Evolutionary conservation across 2,797 vertebrate genomes (phyloP).

Genomic region (Pseudochaenichthys georgianus): DNA sequence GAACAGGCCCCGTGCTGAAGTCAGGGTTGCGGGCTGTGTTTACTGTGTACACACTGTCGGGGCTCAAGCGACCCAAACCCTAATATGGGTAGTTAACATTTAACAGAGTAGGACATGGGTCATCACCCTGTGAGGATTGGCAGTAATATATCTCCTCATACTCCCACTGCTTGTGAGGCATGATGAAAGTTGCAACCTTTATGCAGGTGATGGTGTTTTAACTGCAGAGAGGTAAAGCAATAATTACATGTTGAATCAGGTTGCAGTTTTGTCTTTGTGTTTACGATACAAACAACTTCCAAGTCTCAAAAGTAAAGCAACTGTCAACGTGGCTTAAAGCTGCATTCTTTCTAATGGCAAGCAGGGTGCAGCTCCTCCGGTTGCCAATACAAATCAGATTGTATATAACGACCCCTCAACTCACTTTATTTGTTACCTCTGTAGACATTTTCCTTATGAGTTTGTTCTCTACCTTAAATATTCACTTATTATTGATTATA

Average conservation of each 20-base stretch:
- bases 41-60: conserved; percentile 53
- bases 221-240: not conserved
- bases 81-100: conserved; percentile 61
- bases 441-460: no score
- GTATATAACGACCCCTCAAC: no score
- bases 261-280: not conserved
- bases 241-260: not conserved
- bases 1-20: conserved; percentile 10
- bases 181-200: not conserved
- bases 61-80: conserved; percentile 17
- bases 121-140: conserved; percentile 1
- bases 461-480: no score
- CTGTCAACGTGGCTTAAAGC: no score
- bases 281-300: not conserved
- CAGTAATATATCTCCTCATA: not conserved
- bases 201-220: not conserved
- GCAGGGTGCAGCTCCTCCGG: no score
- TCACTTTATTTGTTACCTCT: no score
- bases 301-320: no score
- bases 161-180: conserved; percentile 3
- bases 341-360: no score
- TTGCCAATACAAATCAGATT: no score
- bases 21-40: conserved; percentile 48
- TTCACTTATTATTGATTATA: no score
- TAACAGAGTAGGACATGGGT: conserved; percentile 52